Evolutionary conservation across 2,797 vertebrate genomes (phyloP).

Genomic region (Pseudopleuronectes americanus): DNA sequence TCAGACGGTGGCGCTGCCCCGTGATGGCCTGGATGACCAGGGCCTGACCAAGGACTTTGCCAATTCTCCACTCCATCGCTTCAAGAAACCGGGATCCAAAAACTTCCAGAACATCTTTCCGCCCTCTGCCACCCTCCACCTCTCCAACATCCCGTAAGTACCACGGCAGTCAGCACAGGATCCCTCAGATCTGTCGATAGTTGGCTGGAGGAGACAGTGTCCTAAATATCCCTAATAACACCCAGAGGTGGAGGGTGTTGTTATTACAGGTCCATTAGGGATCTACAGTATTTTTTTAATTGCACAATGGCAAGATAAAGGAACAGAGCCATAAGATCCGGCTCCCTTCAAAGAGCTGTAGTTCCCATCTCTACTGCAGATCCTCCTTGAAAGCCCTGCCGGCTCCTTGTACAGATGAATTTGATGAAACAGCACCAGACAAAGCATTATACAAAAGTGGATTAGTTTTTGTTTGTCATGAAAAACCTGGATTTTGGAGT

Average conservation of each 20-base stretch:
- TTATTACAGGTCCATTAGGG: neutral
- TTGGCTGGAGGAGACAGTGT: no score
- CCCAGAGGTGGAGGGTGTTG: no score
- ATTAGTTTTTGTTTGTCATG: no score
- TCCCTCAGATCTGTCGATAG: neutral
- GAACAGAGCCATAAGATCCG: no score
- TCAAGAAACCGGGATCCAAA: conserved; percentile 98
- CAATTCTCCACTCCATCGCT: conserved; percentile 97
- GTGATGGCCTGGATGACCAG: conserved; percentile 96
- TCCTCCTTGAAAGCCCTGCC: no score
- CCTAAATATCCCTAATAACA: no score
- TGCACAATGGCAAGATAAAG: neutral
- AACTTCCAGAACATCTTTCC: conserved; percentile 99
- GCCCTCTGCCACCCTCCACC: conserved; percentile 95
- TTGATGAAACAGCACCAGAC: no score
- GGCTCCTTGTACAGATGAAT: no score
- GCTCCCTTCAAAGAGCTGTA: no score
- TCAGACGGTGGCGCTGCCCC: conserved; percentile 95
- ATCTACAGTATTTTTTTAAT: neutral
- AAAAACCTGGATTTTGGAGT: no score
- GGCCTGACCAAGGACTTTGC: conserved; percentile 97
- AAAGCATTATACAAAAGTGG: no score
- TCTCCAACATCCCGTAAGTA: conserved; percentile 98
- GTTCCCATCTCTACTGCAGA: no score
- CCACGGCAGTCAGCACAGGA: neutral